phyloP scores from a whole-genome alignment of 1,140 invertebrate species.

The Tachypleus tridentatus region DNA sequence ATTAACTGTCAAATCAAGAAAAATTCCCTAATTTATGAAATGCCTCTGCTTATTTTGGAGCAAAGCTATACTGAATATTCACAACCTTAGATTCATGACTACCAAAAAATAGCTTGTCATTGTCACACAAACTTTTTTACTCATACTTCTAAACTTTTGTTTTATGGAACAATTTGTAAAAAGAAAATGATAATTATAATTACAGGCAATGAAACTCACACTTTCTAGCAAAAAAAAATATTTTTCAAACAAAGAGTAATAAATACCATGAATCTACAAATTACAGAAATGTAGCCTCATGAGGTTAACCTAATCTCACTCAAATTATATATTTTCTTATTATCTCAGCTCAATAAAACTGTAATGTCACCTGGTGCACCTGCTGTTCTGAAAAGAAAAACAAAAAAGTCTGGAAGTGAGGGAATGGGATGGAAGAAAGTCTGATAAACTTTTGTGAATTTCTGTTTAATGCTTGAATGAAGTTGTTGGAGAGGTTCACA shows the following conservation, averaged over 20 bases:
- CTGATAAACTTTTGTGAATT: slow-evolving; percentile 50
- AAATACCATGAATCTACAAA: slow-evolving; percentile 1
- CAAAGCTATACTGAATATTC: no score
- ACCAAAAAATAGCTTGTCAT: no score
- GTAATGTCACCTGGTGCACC: slow-evolving; percentile 22
- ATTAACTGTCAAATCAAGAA: no score
- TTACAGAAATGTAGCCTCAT: no score
- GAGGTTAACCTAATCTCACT: not conserved
- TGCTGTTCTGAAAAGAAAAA: slow-evolving; percentile 40
- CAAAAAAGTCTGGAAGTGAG: slow-evolving; percentile 45
- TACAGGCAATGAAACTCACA: no score
- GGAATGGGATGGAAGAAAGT: slow-evolving; percentile 50
- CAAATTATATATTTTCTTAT: not conserved
- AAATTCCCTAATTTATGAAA: no score
- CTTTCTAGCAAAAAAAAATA: not conserved
- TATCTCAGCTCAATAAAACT: slow-evolving; percentile 8
- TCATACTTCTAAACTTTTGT: no score
- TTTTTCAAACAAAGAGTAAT: slow-evolving; percentile 3
- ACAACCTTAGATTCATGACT: no score
- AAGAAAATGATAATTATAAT: no score
- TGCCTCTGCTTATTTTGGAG: no score
- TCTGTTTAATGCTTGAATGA: slow-evolving; percentile 49
- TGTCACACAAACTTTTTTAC: no score
- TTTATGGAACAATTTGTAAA: no score
- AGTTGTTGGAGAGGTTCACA: slow-evolving; percentile 46